These are phyloP conservation scores for Amphimallon solstitiale DNA, from an alignment of 2,888 invertebrate genomes.

Conservation along the genomic window DNA sequence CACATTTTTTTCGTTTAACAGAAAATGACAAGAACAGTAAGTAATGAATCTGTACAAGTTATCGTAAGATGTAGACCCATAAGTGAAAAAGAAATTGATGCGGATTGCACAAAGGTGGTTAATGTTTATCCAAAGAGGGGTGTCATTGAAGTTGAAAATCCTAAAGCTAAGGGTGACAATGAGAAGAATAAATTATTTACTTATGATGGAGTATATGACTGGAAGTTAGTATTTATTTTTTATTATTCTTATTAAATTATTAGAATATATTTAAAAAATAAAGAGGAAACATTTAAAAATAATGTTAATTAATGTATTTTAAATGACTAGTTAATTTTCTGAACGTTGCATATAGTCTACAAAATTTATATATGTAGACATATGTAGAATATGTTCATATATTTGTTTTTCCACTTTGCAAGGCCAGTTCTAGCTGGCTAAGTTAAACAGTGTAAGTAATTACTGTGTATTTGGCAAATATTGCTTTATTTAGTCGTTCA, in stretches of 20 bases:
- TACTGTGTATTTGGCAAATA: background rate
- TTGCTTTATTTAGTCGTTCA: constrained; percentile 11
- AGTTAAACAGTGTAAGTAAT: background rate
- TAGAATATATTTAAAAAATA: too few relatives aligned
- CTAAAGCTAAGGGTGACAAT: constrained; percentile 72
- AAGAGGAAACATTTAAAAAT: too few relatives aligned
- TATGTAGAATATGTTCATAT: background rate
- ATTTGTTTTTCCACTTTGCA: background rate
- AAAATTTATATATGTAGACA: too few relatives aligned
- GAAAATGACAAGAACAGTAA: constrained; percentile 55
- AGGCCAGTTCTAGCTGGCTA: background rate
- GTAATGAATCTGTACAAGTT: constrained; percentile 92
- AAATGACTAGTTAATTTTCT: background rate
- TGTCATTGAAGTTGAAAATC: constrained; percentile 89
- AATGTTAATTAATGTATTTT: constrained; percentile 4
- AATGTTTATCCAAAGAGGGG: constrained; percentile 87
- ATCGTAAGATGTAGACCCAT: constrained; percentile 97
- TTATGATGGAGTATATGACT: constrained; percentile 97
- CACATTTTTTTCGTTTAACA: constrained; percentile 9
- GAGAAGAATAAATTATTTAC: constrained; percentile 93
- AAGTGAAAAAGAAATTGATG: constrained; percentile 83
- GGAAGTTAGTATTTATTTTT: constrained; percentile 66
- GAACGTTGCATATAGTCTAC: too few relatives aligned
- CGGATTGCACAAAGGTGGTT: constrained; percentile 82
- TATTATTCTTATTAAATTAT: background rate